Evolutionary conservation across 2,888 invertebrate species (phyloP).

Genomic region (Gari tellinella): DNA sequence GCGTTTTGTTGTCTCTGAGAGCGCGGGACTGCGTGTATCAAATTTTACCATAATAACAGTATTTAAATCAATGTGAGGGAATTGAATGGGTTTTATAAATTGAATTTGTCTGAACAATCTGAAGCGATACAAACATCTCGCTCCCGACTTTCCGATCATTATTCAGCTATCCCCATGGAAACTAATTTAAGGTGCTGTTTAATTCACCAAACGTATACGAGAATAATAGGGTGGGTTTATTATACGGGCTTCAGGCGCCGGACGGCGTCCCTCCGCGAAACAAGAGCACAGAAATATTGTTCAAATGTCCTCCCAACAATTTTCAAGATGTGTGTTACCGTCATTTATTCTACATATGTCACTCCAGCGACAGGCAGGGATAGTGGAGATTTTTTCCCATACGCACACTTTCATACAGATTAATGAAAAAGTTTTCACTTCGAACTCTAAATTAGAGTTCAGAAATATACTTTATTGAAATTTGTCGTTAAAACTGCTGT

Average conservation of each 20-base stretch:
- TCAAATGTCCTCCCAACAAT: conserved; percentile 19
- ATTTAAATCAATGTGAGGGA: conserved; percentile 35
- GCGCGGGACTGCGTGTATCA: conserved; percentile 45
- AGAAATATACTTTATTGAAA: too few species aligned
- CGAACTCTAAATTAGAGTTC: too few species aligned
- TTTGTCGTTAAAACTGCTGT: too few species aligned
- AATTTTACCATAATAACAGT: conserved; percentile 52
- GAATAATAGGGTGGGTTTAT: conserved; percentile 28
- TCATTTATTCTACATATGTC: conserved; percentile 2
- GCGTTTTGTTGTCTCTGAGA: conserved; percentile 40
- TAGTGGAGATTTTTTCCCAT: too few species aligned
- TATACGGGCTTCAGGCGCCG: conserved; percentile 38
- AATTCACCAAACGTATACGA: conserved; percentile 29
- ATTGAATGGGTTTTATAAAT: conserved; percentile 59
- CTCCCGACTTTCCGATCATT: conserved; percentile 41
- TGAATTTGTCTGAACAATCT: conserved; percentile 58
- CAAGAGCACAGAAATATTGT: conserved; percentile 2
- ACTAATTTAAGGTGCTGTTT: conserved; percentile 40
- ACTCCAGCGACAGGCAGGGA: too few species aligned
- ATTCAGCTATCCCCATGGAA: conserved; percentile 27
- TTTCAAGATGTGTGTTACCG: conserved; percentile 21
- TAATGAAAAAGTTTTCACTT: too few species aligned
- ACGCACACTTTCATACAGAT: too few species aligned
- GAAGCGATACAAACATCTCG: conserved; percentile 34
- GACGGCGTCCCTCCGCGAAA: conserved; percentile 14